Base-by-base conservation (phyloP, 1,140 invertebrate genomes). In the Orussus abietinus region DNA sequence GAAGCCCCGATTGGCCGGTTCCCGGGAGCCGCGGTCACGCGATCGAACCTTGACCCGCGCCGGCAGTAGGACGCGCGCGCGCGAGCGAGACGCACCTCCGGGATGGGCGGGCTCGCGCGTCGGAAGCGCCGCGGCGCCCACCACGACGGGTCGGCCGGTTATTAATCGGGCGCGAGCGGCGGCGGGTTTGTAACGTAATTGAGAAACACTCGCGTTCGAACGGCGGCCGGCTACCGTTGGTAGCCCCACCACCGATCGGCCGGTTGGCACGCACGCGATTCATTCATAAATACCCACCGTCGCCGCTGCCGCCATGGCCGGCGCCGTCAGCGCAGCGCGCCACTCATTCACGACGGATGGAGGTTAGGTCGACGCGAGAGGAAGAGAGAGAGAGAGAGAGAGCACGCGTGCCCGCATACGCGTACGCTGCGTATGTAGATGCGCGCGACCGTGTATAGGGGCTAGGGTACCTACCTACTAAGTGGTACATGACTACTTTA, bases 401-500 rank as follows among this genome's bases (percentile, higher is more conserved):
- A 37, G 39, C 31, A 31, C 17, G 13, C 29, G 36, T 47, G 49
- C 36, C 47, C 48, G 50, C 48, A 42, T 48, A 14, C 9, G 5
- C 32, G 5, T 34, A 7, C 32, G 15, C 20, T 34, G 20, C 14
- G 13, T 9, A 33, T 31, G 29, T 4, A 3, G 31, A 3, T 14
- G 13, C 3, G n/a, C n/a, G n/a, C n/a, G 5, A n/a, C 4, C 13
- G 31, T 11, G 12, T 5, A 19, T 17, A 21, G 33, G 22, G 12
- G 33, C 15, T 35, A 12, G 18, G 19, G 19, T 12, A 36, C 30
- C 15, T 30, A 42, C 38, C 12, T 49, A 40, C 46, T 52, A 54
- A 56, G 50, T 53, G 53, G 50, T 64, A 57, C 52, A 50, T 48
- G 47, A 61, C 55, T 62, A 55, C 60, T 69, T 69, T 68, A 69